A percentile compares a stretch with the other conserved stretches of the same genome.
These are phyloP conservation scores for Chironomus riparius DNA, from an alignment of 2,888 invertebrate genomes.

Conservation along the genomic window DNA sequence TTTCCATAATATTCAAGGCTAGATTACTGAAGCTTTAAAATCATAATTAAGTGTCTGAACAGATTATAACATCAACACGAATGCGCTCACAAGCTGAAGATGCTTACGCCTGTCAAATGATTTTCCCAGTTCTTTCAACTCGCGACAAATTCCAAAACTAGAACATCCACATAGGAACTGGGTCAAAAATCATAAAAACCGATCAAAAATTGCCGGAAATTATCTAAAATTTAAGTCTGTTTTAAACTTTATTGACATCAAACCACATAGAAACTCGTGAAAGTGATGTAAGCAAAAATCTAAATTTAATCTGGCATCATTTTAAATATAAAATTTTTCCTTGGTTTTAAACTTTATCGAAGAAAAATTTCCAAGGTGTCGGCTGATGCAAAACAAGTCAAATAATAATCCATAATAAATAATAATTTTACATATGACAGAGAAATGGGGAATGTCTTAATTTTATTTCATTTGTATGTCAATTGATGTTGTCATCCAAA, in stretches of 20 bases:
- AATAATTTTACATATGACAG: background rate
- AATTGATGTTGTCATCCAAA: background rate
- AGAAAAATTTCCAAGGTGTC: conserved; percentile 20
- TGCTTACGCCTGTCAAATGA: too few species aligned
- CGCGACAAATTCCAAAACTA: background rate
- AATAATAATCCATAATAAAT: background rate
- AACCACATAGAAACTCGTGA: conserved; percentile 2
- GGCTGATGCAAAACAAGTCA: conserved; percentile 10
- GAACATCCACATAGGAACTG: too few species aligned
- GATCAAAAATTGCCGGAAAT: too few species aligned
- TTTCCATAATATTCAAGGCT: too few species aligned
- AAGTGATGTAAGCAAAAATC: conserved; percentile 29
- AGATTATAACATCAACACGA: background rate
- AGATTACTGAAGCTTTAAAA: background rate
- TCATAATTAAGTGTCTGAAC: conserved; percentile 2
- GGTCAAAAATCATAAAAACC: too few species aligned
- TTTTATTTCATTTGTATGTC: conserved; percentile 7
- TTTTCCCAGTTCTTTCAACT: conserved; percentile 13
- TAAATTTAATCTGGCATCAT: conserved; percentile 28
- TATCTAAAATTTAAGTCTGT: too few species aligned
- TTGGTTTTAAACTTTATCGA: conserved; percentile 5
- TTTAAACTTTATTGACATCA: conserved; percentile 28
- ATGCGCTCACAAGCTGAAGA: too few species aligned
- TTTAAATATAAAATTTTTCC: conserved; percentile 24
- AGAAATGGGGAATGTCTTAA: background rate